Evolutionary conservation across 1,140 invertebrate genomes (phyloP).

Genomic region (Euwallacea fornicatus): DNA sequence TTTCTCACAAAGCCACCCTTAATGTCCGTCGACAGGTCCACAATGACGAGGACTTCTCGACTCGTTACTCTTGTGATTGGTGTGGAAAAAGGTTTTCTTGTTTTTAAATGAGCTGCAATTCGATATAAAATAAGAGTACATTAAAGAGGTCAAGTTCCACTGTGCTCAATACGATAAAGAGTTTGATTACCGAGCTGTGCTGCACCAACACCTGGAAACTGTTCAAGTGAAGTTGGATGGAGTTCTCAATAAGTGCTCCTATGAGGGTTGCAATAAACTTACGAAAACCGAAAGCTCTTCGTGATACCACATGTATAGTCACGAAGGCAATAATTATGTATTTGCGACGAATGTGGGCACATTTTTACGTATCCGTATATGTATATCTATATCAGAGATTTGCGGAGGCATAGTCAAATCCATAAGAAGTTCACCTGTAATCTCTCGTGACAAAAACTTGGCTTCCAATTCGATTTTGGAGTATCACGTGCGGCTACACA

Average conservation of each 20-base stretch:
- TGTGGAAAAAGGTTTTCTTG: too few relatives aligned
- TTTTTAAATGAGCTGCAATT: too few relatives aligned
- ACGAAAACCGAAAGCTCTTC: conserved; percentile 13
- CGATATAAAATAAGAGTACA: conserved; percentile 51
- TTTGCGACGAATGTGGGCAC: too few relatives aligned
- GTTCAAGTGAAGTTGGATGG: conserved; percentile 26
- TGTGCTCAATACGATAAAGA: conserved; percentile 35
- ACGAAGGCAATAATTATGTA: conserved; percentile 26
- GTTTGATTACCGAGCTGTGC: conserved; percentile 20
- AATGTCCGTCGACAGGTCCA: neutral
- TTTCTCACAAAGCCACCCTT: neutral
- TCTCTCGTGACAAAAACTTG: conserved; percentile 40
- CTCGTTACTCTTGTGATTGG: neutral
- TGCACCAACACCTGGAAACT: conserved; percentile 18
- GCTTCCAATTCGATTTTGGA: conserved; percentile 42
- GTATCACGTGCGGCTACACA: conserved; percentile 47
- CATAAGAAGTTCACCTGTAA: conserved; percentile 50
- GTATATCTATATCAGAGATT: neutral
- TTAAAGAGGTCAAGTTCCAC: conserved; percentile 34
- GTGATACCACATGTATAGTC: conserved; percentile 19
- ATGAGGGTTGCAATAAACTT: conserved; percentile 4
- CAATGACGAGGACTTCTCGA: neutral
- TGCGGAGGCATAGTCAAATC: conserved; percentile 35
- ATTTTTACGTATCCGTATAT: conserved; percentile 5
- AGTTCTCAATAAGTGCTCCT: conserved; percentile 4